Base-by-base conservation (phyloP, 2,888 invertebrate genomes). In the Cepaea hortensis region DNA sequence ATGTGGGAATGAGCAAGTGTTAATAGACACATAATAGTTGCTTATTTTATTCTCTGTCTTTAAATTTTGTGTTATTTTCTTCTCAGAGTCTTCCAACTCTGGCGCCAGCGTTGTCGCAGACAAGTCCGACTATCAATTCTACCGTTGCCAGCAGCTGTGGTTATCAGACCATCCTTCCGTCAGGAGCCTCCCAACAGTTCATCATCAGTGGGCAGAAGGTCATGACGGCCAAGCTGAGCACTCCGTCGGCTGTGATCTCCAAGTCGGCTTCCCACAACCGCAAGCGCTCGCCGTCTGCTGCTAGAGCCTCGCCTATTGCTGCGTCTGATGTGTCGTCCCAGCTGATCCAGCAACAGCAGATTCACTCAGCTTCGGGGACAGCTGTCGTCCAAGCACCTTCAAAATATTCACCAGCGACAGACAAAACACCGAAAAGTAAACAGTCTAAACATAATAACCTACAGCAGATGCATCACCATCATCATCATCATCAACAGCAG, bases 161-260 rank as follows among this genome's bases (percentile, higher is more conserved):
- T 61, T 80, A 81, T 35, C 84, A 81, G 55, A 84, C 83, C 61
- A 84, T 84, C 50, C 75, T 87, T n/a, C 83, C 87, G 0, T 72
- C 84, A 55, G 81, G 85, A 61, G 35, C 75, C 15, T 62, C 83
- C 55, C 87, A 84, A 55, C 84, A 84, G 84, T 73, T 84, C 61
- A 75, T 83, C 80, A 73, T 83, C 73, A 87, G 23, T 73, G 87
- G 87, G 11, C 84, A 84, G 46, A 87, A 87, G 48, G 77, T 84
- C 72, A 79, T 87, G 7, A 48, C 87, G 13, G 48, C 80, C 50
- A 86, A 82, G 35, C 73, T 73, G 3, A 72, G 55, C n/a, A 50
- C 80, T 13, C 20, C 85, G 13, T 68, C 82, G 9, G 35, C 70
- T 65, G 50, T 80, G 46, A 70, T 65, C 11, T 20, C 68, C 9